Conservation (phyloP, 2,888 invertebrate species). For the Vesta saturnalis region DNA sequence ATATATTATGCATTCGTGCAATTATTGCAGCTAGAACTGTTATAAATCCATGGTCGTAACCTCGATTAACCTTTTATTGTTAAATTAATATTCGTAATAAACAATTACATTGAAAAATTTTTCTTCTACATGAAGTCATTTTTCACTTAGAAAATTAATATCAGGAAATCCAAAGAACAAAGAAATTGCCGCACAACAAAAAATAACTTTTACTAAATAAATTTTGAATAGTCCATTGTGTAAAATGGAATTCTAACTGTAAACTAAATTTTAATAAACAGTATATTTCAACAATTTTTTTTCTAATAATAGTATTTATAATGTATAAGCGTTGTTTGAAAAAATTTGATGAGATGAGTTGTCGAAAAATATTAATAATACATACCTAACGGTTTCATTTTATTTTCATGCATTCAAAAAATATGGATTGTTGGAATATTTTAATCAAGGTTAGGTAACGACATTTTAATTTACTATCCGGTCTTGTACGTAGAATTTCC, state of each 20-base stretch:
- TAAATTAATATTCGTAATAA: constrained; percentile 10
- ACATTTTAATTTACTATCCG: constrained; percentile 8
- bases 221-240: constrained; percentile 9
- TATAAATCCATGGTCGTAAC: constrained; percentile 13
- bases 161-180: not conserved
- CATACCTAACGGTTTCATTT: not conserved
- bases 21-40: constrained; percentile 8
- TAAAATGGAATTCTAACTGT: constrained; percentile 7
- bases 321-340: not conserved
- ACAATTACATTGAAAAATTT: not conserved
- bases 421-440: not conserved
- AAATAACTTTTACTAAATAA: not conserved
- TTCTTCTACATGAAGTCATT: not conserved
- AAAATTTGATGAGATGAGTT: constrained; percentile 1
- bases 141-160: not conserved
- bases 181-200: not conserved
- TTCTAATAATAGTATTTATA: constrained; percentile 5
- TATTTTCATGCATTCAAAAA: not conserved
- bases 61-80: constrained; percentile 12
- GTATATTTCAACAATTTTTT: constrained; percentile 11
- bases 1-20: constrained; percentile 1
- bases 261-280: not conserved
- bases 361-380: not conserved
- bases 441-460: not conserved
- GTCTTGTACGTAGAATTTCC: constrained; percentile 1